Conservation (phyloP, 2,113 vertebrate genomes). For the Dipodomys spectabilis region DNA sequence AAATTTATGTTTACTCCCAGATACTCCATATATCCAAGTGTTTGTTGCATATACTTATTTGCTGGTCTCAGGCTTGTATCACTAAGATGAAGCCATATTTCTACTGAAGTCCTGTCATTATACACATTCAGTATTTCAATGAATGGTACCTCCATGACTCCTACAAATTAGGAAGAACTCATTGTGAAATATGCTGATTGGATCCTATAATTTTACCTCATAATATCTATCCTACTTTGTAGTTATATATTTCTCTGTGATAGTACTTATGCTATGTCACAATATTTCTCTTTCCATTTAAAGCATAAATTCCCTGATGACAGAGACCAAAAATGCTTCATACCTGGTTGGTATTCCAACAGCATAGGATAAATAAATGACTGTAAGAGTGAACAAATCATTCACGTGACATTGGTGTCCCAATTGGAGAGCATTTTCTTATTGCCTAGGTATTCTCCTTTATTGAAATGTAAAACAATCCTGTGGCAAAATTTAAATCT, state of each 20-base stretch:
- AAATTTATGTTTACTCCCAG: not conserved
- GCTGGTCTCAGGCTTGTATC: not conserved
- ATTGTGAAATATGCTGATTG: not conserved
- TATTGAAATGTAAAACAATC: not conserved
- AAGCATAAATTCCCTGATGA: not conserved
- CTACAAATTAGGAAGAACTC: not conserved
- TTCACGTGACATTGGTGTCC: not conserved
- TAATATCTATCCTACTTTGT: not conserved
- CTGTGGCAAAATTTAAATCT: conserved; percentile 39
- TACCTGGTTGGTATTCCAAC: not conserved
- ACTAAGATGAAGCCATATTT: not conserved
- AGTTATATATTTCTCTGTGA: conserved; percentile 1
- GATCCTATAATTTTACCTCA: not conserved
- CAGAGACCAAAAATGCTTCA: not conserved
- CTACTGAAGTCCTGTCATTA: not conserved
- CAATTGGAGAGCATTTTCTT: not conserved
- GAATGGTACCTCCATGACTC: not conserved
- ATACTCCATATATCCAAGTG: not conserved
- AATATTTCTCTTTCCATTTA: not conserved
- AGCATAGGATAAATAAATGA: not conserved
- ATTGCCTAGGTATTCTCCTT: conserved; percentile 37
- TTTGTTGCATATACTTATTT: not conserved
- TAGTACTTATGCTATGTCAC: not conserved
- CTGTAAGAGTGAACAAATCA: not conserved
- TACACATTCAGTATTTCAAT: not conserved